These are phyloP conservation scores for Callocephalon fimbriatum DNA, from an alignment of 2,113 vertebrate species.

Conservation along the genomic window DNA sequence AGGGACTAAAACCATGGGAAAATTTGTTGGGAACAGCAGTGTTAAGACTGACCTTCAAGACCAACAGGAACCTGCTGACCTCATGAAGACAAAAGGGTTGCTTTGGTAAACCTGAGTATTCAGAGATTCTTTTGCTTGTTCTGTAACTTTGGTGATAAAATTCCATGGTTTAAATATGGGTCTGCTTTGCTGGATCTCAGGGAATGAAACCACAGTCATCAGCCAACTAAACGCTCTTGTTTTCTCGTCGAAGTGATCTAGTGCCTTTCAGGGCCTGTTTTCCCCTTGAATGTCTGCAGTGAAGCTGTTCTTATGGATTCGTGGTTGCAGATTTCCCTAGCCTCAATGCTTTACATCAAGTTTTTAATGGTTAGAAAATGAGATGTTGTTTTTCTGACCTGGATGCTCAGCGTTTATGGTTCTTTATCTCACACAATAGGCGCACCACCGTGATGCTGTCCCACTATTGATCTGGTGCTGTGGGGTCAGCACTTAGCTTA, in stretches of 20 bases:
- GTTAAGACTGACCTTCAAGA: not conserved
- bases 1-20: not conserved
- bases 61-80: not conserved
- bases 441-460: not conserved
- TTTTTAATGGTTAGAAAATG: not conserved
- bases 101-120: not conserved
- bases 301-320: not conserved
- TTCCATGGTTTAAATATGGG: not conserved
- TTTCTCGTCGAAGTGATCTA: not conserved
- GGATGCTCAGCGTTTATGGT: not conserved
- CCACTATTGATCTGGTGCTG: not conserved
- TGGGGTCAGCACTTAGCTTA: slow-evolving; percentile 2
- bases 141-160: rapidly evolving
- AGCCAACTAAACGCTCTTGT: not conserved
- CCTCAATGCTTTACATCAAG: not conserved
- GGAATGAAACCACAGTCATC: not conserved
- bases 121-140: not conserved
- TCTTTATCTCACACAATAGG: not conserved
- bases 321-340: not conserved
- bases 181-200: not conserved
- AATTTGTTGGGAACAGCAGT: not conserved
- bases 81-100: not conserved
- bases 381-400: not conserved
- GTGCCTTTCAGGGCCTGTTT: not conserved
- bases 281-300: not conserved